A percentile compares a stretch with the other conserved stretches of the same genome.
Evolutionary conservation across 2,113 vertebrate genomes (phyloP).

Genomic region (Elgaria multicarinata): DNA sequence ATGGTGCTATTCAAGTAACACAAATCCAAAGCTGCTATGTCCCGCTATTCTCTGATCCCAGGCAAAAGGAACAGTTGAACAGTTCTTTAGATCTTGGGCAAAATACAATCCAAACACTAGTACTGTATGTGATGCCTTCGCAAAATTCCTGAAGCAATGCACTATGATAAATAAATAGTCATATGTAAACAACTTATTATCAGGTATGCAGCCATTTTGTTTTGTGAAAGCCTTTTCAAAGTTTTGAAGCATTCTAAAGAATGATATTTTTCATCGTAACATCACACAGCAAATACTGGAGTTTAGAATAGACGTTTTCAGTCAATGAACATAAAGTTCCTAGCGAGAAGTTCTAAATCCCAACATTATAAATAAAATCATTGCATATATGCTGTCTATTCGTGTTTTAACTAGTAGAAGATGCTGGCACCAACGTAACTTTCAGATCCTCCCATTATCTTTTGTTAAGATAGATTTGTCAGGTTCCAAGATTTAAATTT

Average conservation of each 20-base stretch:
- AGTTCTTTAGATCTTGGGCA: neutral
- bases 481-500: conserved; percentile 6
- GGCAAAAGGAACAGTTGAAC: neutral
- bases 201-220: accelerated
- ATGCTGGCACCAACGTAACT: neutral
- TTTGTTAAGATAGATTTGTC: neutral
- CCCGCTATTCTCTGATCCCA: no score
- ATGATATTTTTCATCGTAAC: neutral
- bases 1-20: neutral
- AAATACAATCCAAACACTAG: neutral
- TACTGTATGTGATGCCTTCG: neutral
- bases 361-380: neutral
- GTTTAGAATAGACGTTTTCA: neutral
- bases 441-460: conserved; percentile 26
- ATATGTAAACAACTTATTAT: neutral
- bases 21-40: no score
- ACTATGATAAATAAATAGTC: accelerated
- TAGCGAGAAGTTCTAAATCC: neutral
- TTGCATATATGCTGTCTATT: conserved; percentile 3
- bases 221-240: neutral
- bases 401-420: neutral
- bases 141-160: neutral
- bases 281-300: neutral
- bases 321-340: neutral
- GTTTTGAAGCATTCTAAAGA: neutral